Evolutionary conservation across 2,888 invertebrate genomes (phyloP), one percentile per base, ranked within the genome.

Genomic region (Muschampia staudingeri): DNA sequence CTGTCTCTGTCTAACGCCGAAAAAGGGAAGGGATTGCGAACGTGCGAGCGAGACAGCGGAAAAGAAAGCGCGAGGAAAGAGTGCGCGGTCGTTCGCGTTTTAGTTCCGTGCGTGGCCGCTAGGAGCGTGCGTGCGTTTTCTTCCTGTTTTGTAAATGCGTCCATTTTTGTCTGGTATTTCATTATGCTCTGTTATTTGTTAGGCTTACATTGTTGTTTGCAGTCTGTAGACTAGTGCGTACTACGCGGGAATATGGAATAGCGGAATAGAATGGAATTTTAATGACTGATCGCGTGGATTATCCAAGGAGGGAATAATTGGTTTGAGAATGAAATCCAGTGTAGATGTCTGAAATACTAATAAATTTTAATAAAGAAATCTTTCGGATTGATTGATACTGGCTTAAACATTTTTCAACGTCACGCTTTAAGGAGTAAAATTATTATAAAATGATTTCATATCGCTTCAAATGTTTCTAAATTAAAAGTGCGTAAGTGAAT

Each of bases 21-120:
- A 96, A 96, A 94, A 90, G 93, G 92, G 86, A 84, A 85, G 87
- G 86, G 85, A 86, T 76, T 65, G 84, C 81, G 14, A 81, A 75
- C 14, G 96, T 84, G 88, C 42, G 94, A 96, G 83, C 83, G 94
- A 89, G 96, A 95, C 81, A 87, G 93, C 83, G 56, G 91, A 92
- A 94, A 95, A 96, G 95, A 96, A 95, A 96, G 95, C 94, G 93
- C 93, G 94, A 94, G 11, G 25, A 94, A 95, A 95, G 95, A 95
- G 94, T 61, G 61, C 61, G 61, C 61, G 61, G 61, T 93, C 94
- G 93, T 93, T 94, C 93, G 92, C 93, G 93, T 89, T 90, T 92
- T 94, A 94, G 94, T 96, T 92, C 92, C 91, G 95, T 91, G 88
- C 94, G 89, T 92, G 89, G 95, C 94, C 95, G 93, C 92, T 86